These are phyloP conservation scores for Pterostichus madidus DNA, from an alignment of 2,888 invertebrate species.

Conservation along the genomic window DNA sequence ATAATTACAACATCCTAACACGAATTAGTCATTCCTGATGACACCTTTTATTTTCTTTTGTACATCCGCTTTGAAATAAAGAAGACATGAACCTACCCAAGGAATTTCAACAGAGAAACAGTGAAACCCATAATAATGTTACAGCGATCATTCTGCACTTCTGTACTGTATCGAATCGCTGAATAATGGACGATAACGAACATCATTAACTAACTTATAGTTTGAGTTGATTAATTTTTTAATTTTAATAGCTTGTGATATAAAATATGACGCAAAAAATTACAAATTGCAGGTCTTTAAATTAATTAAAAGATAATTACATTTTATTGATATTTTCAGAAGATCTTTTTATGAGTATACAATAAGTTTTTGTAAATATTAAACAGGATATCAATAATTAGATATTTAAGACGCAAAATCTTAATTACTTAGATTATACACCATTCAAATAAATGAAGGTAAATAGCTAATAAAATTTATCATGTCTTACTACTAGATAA, in stretches of 20 bases:
- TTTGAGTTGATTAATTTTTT: slow-evolving; percentile 13
- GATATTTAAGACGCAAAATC: not conserved
- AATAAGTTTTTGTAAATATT: too few relatives aligned
- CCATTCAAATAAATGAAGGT: not conserved
- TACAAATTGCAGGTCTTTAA: not conserved
- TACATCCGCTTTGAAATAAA: too few relatives aligned
- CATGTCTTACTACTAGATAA: too few relatives aligned
- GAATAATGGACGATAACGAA: slow-evolving; percentile 12
- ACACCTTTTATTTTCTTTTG: too few relatives aligned
- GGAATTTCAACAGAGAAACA: too few relatives aligned
- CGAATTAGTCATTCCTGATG: too few relatives aligned
- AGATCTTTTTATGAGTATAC: not conserved
- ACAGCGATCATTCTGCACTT: too few relatives aligned
- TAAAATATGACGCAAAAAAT: not conserved
- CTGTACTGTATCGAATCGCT: slow-evolving; percentile 17
- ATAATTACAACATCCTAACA: too few relatives aligned
- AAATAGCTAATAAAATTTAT: too few relatives aligned
- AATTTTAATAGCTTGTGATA: not conserved
- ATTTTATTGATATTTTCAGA: not conserved
- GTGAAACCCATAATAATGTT: too few relatives aligned
- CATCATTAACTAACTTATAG: slow-evolving; percentile 22
- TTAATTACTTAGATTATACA: not conserved
- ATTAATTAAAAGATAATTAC: not conserved
- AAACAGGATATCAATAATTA: not conserved
- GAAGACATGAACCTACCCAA: too few relatives aligned